Evolutionary conservation across 92 coral and sea anemone species (phyloP).

Genomic region (Meandrina meandrites): DNA sequence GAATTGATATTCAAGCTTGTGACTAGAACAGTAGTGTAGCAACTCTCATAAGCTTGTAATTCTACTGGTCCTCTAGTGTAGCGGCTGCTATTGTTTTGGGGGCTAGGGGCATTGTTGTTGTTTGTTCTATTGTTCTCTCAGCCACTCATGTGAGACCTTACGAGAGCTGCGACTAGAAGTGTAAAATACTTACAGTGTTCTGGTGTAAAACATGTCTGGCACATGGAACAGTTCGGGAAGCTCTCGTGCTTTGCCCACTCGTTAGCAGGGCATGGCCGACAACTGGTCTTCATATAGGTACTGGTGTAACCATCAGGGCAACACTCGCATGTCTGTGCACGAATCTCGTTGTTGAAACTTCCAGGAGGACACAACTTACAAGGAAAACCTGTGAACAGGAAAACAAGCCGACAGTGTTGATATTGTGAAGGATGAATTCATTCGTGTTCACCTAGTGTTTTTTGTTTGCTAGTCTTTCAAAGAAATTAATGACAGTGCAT

Average conservation of each 20-base stretch:
- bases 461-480: too few species aligned
- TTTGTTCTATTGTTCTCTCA: too few species aligned
- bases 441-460: too few species aligned
- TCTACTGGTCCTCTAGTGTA: too few species aligned
- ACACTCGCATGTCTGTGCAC: slow-evolving; percentile 89
- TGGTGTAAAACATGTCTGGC: slow-evolving; percentile 76
- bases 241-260: slow-evolving; percentile 82
- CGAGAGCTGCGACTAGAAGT: background rate
- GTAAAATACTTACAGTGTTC: slow-evolving; percentile 60
- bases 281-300: slow-evolving; percentile 82
- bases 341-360: slow-evolving; percentile 83
- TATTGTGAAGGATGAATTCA: background rate
- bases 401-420: background rate
- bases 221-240: slow-evolving; percentile 88
- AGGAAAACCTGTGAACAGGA: slow-evolving; percentile 69
- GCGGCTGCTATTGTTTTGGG: too few species aligned
- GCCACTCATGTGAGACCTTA: too few species aligned
- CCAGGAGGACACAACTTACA: slow-evolving; percentile 94
- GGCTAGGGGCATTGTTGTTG: too few species aligned
- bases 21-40: too few species aligned
- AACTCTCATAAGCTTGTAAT: too few species aligned
- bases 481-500: too few species aligned
- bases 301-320: slow-evolving; percentile 93
- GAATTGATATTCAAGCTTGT: too few species aligned
- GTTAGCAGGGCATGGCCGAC: slow-evolving; percentile 78